Base-by-base conservation (phyloP, 2,797 vertebrate species). In the Rhodeus uyekii region DNA sequence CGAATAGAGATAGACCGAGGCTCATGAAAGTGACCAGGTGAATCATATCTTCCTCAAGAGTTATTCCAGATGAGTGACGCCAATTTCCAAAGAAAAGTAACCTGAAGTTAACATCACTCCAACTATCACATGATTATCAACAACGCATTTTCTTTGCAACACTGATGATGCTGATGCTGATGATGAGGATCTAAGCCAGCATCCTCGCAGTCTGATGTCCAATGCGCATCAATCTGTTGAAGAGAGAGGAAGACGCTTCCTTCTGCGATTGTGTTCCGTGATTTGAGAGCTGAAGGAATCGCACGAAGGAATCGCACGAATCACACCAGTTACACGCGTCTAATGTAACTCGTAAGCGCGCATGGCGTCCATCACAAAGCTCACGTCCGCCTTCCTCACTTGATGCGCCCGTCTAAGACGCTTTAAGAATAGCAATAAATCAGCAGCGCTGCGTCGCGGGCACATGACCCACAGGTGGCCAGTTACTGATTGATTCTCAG, bases 381-480 rank as follows among this genome's bases (percentile, higher is more conserved):
- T 71, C 84, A 46, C 77, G 60, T 58, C 63, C 58, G 65, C 63
- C 44, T 78, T 63, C 53, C 76, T 60, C 69, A 67, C 83, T 84
- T 83, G 67, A 38, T 71, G 46, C 83, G 48, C 74, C 67, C 68
- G 74, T 61, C 44, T 38, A 46, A 34, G 55, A 86, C 87, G 85
- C 64, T 78, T 44, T 64, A 32, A 55, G 87, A 88, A 88, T 86
- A 85, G n/a, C 71, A 82, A 88, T 85, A 73, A 76, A 86, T 86
- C 80, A 38, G 72, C 53, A 36, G 18, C 58, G 48, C 81, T 82
- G 85, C 85, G 73, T 78, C 85, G 78, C 39, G 24, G 58, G 82
- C 86, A 83, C 85, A 79, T 85, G 87, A 88, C 87, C 87, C 82
- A 88, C 87, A 88, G 85, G 87, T 86, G 87, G 77, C 86, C 80